A percentile compares a stretch with the other conserved stretches of the same genome.
Evolutionary conservation across 2,113 vertebrate species (phyloP).

Genomic region (Raphicerus campestris): DNA sequence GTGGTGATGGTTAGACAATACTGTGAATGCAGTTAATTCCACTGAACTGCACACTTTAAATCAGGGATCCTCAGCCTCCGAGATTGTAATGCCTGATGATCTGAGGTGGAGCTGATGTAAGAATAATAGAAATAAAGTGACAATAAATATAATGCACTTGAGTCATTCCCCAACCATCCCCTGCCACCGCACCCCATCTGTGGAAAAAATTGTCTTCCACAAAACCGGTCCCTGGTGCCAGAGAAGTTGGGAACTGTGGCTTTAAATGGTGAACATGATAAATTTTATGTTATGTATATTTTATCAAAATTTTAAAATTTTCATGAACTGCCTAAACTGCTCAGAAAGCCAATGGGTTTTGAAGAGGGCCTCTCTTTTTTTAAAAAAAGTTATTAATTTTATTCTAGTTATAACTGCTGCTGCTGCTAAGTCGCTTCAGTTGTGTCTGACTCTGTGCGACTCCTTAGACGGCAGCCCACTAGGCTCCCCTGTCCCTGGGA

Average conservation of each 20-base stretch:
- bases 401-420: neutral
- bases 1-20: neutral
- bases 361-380: neutral
- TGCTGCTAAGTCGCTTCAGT: too few species aligned
- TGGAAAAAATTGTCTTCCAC: neutral
- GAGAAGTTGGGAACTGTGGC: neutral
- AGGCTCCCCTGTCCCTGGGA: neutral
- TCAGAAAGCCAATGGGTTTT: neutral
- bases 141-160: neutral
- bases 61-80: neutral
- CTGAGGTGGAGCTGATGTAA: neutral
- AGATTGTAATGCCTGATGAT: neutral
- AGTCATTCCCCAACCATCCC: neutral
- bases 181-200: accelerated
- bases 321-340: neutral
- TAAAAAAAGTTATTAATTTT: neutral
- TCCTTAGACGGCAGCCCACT: neutral
- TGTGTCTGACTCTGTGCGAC: accelerated
- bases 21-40: neutral
- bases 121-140: neutral
- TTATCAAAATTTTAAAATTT: neutral
- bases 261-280: neutral
- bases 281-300: neutral
- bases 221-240: neutral
- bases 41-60: neutral